Conservation (phyloP, 2,888 invertebrate genomes). For the Atrina japonica region DNA sequence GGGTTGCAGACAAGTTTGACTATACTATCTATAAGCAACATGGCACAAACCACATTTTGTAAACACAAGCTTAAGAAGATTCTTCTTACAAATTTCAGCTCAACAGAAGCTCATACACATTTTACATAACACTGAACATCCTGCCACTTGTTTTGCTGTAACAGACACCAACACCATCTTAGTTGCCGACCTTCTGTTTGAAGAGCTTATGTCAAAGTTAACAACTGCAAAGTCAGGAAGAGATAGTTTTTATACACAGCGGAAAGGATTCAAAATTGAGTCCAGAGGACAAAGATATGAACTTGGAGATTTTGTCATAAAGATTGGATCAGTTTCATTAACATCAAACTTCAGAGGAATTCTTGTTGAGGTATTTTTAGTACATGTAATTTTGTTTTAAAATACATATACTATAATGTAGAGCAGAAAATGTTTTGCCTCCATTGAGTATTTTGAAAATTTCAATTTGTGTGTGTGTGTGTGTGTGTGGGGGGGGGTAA, state of each 20-base stretch:
- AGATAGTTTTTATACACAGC: slow-evolving; percentile 88
- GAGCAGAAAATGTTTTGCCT: too few relatives aligned
- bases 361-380: slow-evolving; percentile 88
- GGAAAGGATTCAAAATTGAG: slow-evolving; percentile 88
- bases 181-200: slow-evolving; percentile 94
- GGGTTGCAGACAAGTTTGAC: too few relatives aligned
- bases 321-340: slow-evolving; percentile 95
- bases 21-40: too few relatives aligned
- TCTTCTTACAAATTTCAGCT: too few relatives aligned
- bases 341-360: slow-evolving; percentile 94
- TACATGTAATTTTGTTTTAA: not conserved
- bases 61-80: too few relatives aligned
- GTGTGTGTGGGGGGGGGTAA: too few relatives aligned
- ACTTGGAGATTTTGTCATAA: slow-evolving; percentile 93
- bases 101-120: slow-evolving; percentile 92
- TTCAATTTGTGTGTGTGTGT: too few relatives aligned
- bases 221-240: slow-evolving; percentile 80
- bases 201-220: slow-evolving; percentile 93
- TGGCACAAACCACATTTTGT: too few relatives aligned
- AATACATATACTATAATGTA: too few relatives aligned
- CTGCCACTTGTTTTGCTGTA: slow-evolving; percentile 95
- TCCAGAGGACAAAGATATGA: slow-evolving; percentile 86
- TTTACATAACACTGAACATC: slow-evolving; percentile 97
- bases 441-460: too few relatives aligned
- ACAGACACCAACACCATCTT: slow-evolving; percentile 92